Percentiles rank a stretch among this genome's conserved stretches.
These are phyloP conservation scores for Genyomyrus donnyi DNA, from an alignment of 2,113 vertebrate genomes.

Conservation along the genomic window DNA sequence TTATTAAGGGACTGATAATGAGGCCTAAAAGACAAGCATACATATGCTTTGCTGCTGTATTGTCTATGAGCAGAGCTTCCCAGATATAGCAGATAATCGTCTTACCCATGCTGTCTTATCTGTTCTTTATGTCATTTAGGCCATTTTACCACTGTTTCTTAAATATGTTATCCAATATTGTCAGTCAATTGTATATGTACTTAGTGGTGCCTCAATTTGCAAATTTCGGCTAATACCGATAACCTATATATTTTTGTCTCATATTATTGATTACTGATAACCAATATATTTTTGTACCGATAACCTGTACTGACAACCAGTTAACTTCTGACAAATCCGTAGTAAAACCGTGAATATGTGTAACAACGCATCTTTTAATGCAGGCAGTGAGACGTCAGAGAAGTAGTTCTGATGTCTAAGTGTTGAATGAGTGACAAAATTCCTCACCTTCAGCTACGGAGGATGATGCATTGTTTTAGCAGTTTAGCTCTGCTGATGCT, in stretches of 20 bases:
- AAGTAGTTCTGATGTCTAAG: background rate
- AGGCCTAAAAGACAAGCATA: background rate
- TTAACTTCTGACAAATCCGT: background rate
- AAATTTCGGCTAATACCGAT: background rate
- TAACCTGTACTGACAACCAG: background rate
- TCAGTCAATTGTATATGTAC: background rate
- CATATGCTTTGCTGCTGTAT: background rate
- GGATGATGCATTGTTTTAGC: background rate
- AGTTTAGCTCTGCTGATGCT: background rate
- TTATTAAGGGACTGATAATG: background rate
- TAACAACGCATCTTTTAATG: background rate
- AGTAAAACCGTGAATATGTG: background rate
- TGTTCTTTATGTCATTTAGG: background rate
- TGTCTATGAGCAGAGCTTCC: background rate
- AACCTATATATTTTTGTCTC: too few relatives aligned
- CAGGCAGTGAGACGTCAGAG: background rate
- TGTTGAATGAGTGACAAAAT: background rate
- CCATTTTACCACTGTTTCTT: background rate
- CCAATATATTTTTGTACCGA: background rate
- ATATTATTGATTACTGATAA: background rate
- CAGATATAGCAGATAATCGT: background rate
- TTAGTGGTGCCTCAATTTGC: background rate
- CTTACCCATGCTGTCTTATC: background rate
- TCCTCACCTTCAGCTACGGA: background rate
- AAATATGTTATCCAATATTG: background rate